Percentiles rank a stretch among this genome's conserved stretches.
These are phyloP conservation scores for Reticulitermes speratus DNA, from an alignment of 1,140 invertebrate species.

Conservation along the genomic window DNA sequence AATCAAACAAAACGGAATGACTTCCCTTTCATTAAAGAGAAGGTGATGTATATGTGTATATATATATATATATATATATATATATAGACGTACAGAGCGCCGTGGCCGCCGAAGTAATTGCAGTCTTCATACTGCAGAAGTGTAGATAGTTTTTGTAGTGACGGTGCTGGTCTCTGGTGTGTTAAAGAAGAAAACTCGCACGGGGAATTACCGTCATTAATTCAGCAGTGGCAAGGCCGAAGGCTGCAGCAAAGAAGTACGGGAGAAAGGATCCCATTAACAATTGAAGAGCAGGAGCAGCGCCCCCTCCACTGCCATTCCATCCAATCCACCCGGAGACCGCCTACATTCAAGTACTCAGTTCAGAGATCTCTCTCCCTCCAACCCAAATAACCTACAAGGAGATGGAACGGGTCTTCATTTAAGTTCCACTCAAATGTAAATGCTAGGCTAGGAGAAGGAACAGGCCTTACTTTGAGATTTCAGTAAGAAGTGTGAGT, in stretches of 20 bases:
- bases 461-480: neutral
- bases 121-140: neutral
- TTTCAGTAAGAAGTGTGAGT: neutral
- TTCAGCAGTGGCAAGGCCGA: constrained; percentile 28
- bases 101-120: too few species aligned
- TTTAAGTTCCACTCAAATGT: constrained; percentile 23
- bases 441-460: constrained; percentile 20
- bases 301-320: neutral
- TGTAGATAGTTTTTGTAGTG: neutral
- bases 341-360: neutral
- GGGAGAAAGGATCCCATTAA: constrained; percentile 27
- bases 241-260: constrained; percentile 10
- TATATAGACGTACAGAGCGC: too few species aligned
- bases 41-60: too few species aligned
- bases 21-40: too few species aligned
- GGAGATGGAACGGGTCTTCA: constrained; percentile 7
- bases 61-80: too few species aligned
- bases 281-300: constrained; percentile 22
- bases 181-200: constrained; percentile 29
- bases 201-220: constrained; percentile 30
- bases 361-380: neutral
- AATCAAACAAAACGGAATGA: too few species aligned
- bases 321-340: neutral
- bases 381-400: constrained; percentile 14
- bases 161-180: constrained; percentile 24